Conservation (phyloP, 1,140 invertebrate species). For the Drosophila ficusphila region DNA sequence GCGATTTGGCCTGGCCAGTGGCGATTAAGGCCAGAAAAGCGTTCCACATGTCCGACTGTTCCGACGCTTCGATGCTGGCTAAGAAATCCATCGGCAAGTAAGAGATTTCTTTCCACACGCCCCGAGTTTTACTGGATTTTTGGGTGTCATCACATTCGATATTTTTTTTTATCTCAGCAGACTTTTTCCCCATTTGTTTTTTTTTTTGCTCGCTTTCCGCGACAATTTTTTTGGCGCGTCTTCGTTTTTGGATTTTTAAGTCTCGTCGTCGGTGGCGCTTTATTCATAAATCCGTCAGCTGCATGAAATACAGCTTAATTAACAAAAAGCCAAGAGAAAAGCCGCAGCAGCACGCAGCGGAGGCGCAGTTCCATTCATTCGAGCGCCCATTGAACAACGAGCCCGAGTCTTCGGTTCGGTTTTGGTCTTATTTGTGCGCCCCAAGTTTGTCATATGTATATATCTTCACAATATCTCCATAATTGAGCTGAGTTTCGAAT, state of each 20-base stretch:
- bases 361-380: constrained; percentile 76
- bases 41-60: constrained; percentile 27
- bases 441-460: constrained; percentile 56
- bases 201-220: constrained; percentile 23
- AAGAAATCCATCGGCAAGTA: constrained; percentile 29
- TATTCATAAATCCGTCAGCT: constrained; percentile 75
- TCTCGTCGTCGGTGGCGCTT: constrained; percentile 53
- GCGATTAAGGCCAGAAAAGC: constrained; percentile 56
- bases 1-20: constrained; percentile 34
- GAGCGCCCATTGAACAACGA: constrained; percentile 51
- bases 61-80: constrained; percentile 9
- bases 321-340: constrained; percentile 76
- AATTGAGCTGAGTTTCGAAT: constrained; percentile 57
- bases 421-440: constrained; percentile 58
- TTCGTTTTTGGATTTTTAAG: constrained; percentile 30
- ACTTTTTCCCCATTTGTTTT: constrained; percentile 29
- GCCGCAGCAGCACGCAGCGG: constrained; percentile 44
- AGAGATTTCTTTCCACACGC: constrained; percentile 77
- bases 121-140: constrained; percentile 50
- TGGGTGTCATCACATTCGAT: constrained; percentile 67
- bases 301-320: constrained; percentile 80
- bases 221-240: constrained; percentile 6
- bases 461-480: constrained; percentile 48
- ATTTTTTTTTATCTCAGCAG: constrained; percentile 1
- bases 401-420: constrained; percentile 23